Base-by-base conservation (phyloP, 2,797 vertebrate genomes). In the Coranthus polyacanthus region DNA sequence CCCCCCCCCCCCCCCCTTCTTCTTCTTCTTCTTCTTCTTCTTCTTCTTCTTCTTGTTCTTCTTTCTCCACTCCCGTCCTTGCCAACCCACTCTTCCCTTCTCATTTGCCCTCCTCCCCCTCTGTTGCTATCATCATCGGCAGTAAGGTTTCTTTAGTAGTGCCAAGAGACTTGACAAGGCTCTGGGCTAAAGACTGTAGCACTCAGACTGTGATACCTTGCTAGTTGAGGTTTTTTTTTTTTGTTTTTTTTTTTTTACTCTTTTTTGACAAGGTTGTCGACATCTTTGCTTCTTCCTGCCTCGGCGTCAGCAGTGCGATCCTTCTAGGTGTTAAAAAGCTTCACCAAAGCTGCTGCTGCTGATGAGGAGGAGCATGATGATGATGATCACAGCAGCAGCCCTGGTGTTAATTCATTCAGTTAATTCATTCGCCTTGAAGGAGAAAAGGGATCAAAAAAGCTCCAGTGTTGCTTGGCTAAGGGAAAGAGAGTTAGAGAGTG, bases 371-470 rank as follows among this genome's bases (percentile, higher is more conserved):
- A 85, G 78, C 39, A 47, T 39, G 61, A 70, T 75, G 86, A 85
- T 86, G 83, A 84, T 88, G 75, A 89, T 86, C 62, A 37, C 81
- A 79, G 79, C 78, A 79, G 75, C 76, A 68, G 78, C 74, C 18
- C 13, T 72, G 83, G 86, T 89, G 89, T 89, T 90, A 92, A 91
- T 90, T 88, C 82, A 84, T 86, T 89, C 79, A 82, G 81, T 90
- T 88, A 88, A 89, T 89, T 90, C 60, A 83, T 87, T 85, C 12
- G 68, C 85, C 79, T 87, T 68, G 43, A 87, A 86, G 80, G 67
- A 75, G 68, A 68, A 72, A 81, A 52, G 46, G 56, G 62, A 54
- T 64, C 0, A 41, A 52, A 64, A 75, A 77, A 42, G 41, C 55
- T 42, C 39, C 59, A 62, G 63, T 83, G 84, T 85, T 83, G 85